These are phyloP conservation scores for Cephus pygmeus DNA, from an alignment of 2,888 invertebrate species.

Conservation along the genomic window DNA sequence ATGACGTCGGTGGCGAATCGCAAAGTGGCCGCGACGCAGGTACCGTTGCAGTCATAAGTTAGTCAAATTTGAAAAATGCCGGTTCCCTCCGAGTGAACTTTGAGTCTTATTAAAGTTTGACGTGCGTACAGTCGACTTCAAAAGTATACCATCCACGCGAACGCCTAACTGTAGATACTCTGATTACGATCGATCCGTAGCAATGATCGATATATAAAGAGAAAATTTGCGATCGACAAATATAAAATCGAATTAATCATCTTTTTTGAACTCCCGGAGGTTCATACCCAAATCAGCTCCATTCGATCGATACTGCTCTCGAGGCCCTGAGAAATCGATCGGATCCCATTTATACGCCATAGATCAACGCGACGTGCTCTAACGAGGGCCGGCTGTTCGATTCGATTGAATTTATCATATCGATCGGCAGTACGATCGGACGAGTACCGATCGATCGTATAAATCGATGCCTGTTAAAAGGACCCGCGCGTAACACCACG, in stretches of 20 bases:
- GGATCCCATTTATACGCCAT: not conserved
- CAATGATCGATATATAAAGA: not conserved
- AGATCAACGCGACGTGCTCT: not conserved
- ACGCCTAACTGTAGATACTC: not conserved
- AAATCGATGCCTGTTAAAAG: not conserved
- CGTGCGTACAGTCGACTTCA: not conserved
- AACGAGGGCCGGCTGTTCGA: not conserved
- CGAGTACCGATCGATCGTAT: not conserved
- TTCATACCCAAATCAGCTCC: not conserved
- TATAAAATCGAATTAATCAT: not conserved
- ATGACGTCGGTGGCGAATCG: constrained; percentile 18
- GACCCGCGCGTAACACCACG: not conserved
- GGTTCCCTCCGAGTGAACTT: not conserved
- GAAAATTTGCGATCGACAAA: not conserved
- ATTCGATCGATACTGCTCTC: not conserved
- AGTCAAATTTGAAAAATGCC: not conserved
- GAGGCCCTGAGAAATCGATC: not conserved
- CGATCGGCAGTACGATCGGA: not conserved
- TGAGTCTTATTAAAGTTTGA: not conserved
- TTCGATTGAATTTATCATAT: not conserved
- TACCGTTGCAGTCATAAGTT: not conserved
- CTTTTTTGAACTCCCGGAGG: not conserved
- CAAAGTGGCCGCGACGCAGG: constrained; percentile 8
- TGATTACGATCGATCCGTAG: not conserved
- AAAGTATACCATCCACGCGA: not conserved